Evolutionary conservation across 2,797 vertebrate species (phyloP), one percentile per base, ranked within the genome.

Genomic region (Acrocephalus scirpaceus): DNA sequence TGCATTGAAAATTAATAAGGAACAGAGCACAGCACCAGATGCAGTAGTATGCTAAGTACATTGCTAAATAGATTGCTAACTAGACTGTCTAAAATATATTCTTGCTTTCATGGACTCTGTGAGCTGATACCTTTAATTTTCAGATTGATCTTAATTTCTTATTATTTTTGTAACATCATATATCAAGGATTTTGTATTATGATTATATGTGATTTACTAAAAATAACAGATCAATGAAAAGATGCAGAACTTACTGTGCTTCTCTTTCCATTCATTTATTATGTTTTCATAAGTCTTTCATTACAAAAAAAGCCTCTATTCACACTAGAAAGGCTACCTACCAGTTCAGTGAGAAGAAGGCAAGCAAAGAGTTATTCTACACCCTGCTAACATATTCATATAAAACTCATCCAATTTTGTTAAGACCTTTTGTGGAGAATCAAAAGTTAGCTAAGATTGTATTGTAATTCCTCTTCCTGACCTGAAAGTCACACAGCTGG

Each of bases 341-440:
- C 80, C 70, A 93, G 78, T 95, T 97, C 92, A 88, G 83, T 92
- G 87, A 80, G 73, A 94, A 92, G 93, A 65, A 85, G 83, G 91
- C 94, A 88, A 94, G 90, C 93, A 92, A 97, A 96, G 87, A 95
- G 91, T 92, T 95, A 95, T 94, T 95, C 86, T 97, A 94, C 72
- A 94, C 91, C 95, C 92, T 95, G 95, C 93, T 95, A 96, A 95
- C 94, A 62, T 95, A 96, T 96, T 96, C 91, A 95, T 92, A 86
- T 58, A 88, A 94, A 96, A 89, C 90, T 95, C 85, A 95, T 95
- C 90, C 91, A 92, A 91, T 97, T 97, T 94, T 94, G 96, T 91
- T 96, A 96, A 97, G 94, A 92, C 77, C 93, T 93, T 96, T 95
- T 95, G 95, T 95, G 71, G 91, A 90, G 92, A 96, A 97, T 94